Evolutionary conservation across 2,113 vertebrate species (phyloP), one percentile per base, ranked within the genome.

Genomic region (Scartelaos histophorus): DNA sequence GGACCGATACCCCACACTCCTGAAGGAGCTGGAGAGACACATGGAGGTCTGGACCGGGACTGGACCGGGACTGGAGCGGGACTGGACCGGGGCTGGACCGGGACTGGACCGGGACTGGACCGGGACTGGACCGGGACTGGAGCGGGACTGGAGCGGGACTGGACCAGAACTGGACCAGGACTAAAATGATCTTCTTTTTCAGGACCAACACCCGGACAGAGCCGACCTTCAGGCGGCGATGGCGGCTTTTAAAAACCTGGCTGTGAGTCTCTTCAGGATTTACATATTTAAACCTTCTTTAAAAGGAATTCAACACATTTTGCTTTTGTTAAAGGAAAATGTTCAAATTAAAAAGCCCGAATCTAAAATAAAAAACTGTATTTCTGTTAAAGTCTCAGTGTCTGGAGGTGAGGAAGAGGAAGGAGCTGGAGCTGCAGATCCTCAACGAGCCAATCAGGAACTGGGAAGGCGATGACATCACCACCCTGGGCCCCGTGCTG

Each of bases 391-490:
- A 99, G 98, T 90, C 94, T 34, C 94, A 97, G 34, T 99, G 98
- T 90, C 95, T 95, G 89, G 96, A 97, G 69, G 94, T 98, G 60
- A 94, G 98, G 82, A 99, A 98, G 72, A 93, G 95, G 87, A 99
- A 98, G 83, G 96, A 98, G 57, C 92, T 98, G 53, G 97, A 98
- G 79, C 79, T 98, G 54, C 97, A 99, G 82, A 97, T 99, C 81
- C 90, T 99, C 82, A 96, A 94, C 0, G 98, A 99, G 83, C 93
- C 96, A 0, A 96, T 99, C 84, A 95, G 95, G 16, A 95, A 94
- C 81, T 99, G 98, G 98, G 97, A 99, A 65, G 97, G 98, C 0
- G 97, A 98, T 5, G 95, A 95, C 85, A 98, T 99, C 76, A 94
- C 89, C 81, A 94, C 93, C 1, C 91, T 99, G 19, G 98, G 98